These are phyloP conservation scores for Keiferia lycopersicella DNA, from an alignment of 2,888 invertebrate species.

Conservation along the genomic window DNA sequence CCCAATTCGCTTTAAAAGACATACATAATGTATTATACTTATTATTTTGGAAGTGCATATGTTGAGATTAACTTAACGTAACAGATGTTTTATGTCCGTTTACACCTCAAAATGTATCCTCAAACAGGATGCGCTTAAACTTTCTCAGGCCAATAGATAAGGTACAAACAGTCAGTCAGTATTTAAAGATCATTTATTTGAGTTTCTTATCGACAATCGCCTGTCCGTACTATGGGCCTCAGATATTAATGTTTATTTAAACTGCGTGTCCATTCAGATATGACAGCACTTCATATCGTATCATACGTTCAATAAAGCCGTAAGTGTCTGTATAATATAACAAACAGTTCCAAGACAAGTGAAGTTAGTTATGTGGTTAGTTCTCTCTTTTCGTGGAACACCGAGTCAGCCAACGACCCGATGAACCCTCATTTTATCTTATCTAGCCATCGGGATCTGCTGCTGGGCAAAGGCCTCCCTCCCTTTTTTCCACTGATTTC, in stretches of 20 bases:
- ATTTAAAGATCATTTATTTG: conserved; percentile 9
- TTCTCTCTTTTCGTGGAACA: too few species aligned
- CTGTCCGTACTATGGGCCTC: background rate
- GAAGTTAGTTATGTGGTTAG: background rate
- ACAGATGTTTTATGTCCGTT: background rate
- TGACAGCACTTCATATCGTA: background rate
- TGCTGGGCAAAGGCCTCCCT: too few species aligned
- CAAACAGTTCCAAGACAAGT: background rate
- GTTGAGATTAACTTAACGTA: too few species aligned
- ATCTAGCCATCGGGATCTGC: too few species aligned
- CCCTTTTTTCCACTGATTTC: too few species aligned
- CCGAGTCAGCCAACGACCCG: too few species aligned
- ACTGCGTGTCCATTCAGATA: background rate
- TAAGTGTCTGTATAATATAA: background rate
- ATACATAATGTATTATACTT: too few species aligned
- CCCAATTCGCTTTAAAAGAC: too few species aligned
- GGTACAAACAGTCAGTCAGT: conserved; percentile 1
- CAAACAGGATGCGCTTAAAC: background rate
- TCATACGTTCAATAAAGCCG: background rate
- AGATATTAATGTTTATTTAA: conserved; percentile 6
- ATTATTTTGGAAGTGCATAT: too few species aligned
- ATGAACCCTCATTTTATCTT: too few species aligned
- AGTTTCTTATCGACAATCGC: background rate
- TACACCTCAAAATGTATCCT: background rate
- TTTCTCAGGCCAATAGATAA: conserved; percentile 7